These are phyloP conservation scores for Bos javanicus DNA, from an alignment of 2,113 vertebrate species.

Conservation along the genomic window DNA sequence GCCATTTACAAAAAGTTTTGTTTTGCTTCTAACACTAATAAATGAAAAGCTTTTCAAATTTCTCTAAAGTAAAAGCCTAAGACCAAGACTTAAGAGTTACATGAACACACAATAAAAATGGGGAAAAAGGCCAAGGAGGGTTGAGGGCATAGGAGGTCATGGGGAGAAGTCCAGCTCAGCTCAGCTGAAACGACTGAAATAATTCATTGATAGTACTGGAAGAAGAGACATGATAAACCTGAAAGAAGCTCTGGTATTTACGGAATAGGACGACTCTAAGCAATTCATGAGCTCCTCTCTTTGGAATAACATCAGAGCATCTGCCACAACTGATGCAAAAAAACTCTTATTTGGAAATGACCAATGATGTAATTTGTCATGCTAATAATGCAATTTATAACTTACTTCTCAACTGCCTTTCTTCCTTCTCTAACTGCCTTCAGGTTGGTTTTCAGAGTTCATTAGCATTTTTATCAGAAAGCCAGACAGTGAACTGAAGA, in stretches of 20 bases:
- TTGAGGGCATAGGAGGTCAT: too few relatives aligned
- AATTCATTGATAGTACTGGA: not conserved
- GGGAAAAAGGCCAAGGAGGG: not conserved
- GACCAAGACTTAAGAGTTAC: not conserved
- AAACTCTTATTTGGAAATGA: not conserved
- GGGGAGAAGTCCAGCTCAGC: not conserved
- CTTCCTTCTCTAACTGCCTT: not conserved
- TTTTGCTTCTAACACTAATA: not conserved
- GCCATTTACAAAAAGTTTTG: not conserved
- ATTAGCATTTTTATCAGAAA: conserved; percentile 6
- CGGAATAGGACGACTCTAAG: not conserved
- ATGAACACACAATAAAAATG: not conserved
- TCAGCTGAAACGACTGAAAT: not conserved
- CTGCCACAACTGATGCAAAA: not conserved
- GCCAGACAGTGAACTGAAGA: not conserved
- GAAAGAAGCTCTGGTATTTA: not conserved
- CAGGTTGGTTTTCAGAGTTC: not conserved
- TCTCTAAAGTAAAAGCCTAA: not conserved
- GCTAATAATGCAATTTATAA: not conserved
- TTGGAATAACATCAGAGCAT: not conserved
- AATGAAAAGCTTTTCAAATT: not conserved
- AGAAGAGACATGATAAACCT: not conserved
- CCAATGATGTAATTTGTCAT: not conserved
- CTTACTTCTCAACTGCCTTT: not conserved
- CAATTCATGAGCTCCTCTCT: not conserved